A percentile compares a stretch with the other conserved stretches of the same genome.
These are phyloP conservation scores for Panagrolaimus sp. DNA, from an alignment of 1,140 invertebrate species.

Conservation along the genomic window DNA sequence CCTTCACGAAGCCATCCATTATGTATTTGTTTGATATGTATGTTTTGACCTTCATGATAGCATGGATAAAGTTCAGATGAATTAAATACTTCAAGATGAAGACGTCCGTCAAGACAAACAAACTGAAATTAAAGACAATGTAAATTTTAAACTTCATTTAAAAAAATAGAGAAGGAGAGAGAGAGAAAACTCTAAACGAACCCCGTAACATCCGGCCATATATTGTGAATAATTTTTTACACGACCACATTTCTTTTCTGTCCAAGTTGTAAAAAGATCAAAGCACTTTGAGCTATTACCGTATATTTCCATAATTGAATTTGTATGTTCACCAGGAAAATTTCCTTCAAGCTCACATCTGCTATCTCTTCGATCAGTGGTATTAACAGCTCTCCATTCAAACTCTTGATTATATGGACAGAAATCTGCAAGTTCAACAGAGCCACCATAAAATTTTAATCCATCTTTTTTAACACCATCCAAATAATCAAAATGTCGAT, in stretches of 20 bases:
- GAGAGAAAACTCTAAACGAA: slow-evolving; percentile 16
- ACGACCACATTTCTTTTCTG: slow-evolving; percentile 51
- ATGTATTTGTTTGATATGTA: slow-evolving; percentile 71
- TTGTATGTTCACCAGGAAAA: slow-evolving; percentile 37
- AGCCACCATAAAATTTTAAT: slow-evolving; percentile 70
- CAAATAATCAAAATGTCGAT: slow-evolving; percentile 79
- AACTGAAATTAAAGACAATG: slow-evolving; percentile 57
- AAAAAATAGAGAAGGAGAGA: slow-evolving; percentile 19
- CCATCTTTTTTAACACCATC: slow-evolving; percentile 66
- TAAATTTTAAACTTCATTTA: neutral
- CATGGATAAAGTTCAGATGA: slow-evolving; percentile 74
- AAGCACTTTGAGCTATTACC: slow-evolving; percentile 49
- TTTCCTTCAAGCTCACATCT: slow-evolving; percentile 52
- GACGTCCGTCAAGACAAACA: slow-evolving; percentile 58
- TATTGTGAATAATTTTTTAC: slow-evolving; percentile 46
- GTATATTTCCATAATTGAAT: slow-evolving; percentile 50
- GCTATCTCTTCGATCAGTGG: slow-evolving; percentile 41
- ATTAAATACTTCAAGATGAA: slow-evolving; percentile 68
- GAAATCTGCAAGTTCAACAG: slow-evolving; percentile 88
- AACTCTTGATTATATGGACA: slow-evolving; percentile 81
- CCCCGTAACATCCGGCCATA: slow-evolving; percentile 57
- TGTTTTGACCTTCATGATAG: slow-evolving; percentile 75
- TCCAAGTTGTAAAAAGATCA: slow-evolving; percentile 50
- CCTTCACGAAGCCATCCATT: slow-evolving; percentile 85
- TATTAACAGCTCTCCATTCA: slow-evolving; percentile 44